Conservation (phyloP, 2,113 vertebrate species). For the Lutjanus erythropterus region DNA sequence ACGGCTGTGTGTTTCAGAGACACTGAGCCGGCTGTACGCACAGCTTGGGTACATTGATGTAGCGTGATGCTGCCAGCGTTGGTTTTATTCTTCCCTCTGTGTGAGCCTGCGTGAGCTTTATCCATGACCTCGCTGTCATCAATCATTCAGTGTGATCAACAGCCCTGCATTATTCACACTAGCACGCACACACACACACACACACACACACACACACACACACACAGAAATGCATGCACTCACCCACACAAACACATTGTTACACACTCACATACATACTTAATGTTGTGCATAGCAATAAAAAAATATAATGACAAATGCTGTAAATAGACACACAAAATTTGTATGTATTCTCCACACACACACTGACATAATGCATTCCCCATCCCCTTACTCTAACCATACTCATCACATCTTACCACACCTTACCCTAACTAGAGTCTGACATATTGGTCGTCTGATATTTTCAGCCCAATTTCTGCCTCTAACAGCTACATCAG, state of each 20-base stretch:
- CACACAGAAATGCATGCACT: constrained; percentile 18
- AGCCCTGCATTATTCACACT: constrained; percentile 68
- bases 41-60: constrained; percentile 17
- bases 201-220: not conserved
- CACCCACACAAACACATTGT: not conserved
- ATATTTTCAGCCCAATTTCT: no score
- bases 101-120: constrained; percentile 40
- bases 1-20: not conserved
- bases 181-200: constrained; percentile 6
- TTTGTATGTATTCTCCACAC: no score
- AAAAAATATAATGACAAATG: not conserved
- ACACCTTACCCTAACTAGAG: no score
- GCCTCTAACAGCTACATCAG: no score
- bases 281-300: not conserved
- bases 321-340: not conserved
- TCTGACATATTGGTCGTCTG: no score
- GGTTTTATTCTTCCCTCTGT: constrained; percentile 20
- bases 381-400: no score
- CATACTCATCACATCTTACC: no score
- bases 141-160: constrained; percentile 82
- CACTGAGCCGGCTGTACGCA: constrained; percentile 6
- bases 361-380: no score
- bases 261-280: not conserved
- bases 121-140: constrained; percentile 75
- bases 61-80: constrained; percentile 37